Base-by-base conservation (phyloP, 2,113 vertebrate genomes). In the Nannobrachium achirus region DNA sequence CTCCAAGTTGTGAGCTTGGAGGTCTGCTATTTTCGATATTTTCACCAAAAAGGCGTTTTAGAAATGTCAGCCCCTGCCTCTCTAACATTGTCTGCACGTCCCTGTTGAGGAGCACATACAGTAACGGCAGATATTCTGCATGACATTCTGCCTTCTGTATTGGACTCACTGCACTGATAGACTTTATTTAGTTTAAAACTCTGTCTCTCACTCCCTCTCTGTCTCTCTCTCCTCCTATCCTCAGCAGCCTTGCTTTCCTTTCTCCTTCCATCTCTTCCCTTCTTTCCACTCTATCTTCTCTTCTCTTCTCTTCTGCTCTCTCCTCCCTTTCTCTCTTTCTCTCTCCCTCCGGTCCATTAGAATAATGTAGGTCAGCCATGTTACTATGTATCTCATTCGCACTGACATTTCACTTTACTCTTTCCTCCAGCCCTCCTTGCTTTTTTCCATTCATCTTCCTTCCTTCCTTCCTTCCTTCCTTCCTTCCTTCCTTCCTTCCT, bases 361-460 rank as follows among this genome's bases (percentile, higher is more conserved):
- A 41, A 18, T 56, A 73, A 76, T 79, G 56, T 79, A 79, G 76
- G 71, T 69, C 69, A 71, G 44, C 46, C 45, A 40, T 58, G 33
- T 73, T 50, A 45, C 45, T 56, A 25, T 38, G 44, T 63, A 41
- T 48, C 56, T 72, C 9, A 9, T 64, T 66, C 55, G 45, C 40
- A 25, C 4, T 73, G 63, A 65, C 63, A 66, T 75, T 42, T 64
- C 58, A 42, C 56, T 2, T 5, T 18, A 8, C 40, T 16, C 56
- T 2, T 5, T 18, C 15, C 40, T 16, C 1, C 18, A 53, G 51
- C 51, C 8, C 18, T 53, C 14, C 38, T 25, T 1, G 14, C 45
- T 6, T 11, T 11, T 45, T 45, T 45, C 44, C n/a, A n/a, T 14
- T 7, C 20, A n/a, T 13, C 6, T 51, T 18, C 20, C 4, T 58